Evolutionary conservation across 2,888 invertebrate genomes (phyloP).

Genomic region (Herminia tarsipennalis): DNA sequence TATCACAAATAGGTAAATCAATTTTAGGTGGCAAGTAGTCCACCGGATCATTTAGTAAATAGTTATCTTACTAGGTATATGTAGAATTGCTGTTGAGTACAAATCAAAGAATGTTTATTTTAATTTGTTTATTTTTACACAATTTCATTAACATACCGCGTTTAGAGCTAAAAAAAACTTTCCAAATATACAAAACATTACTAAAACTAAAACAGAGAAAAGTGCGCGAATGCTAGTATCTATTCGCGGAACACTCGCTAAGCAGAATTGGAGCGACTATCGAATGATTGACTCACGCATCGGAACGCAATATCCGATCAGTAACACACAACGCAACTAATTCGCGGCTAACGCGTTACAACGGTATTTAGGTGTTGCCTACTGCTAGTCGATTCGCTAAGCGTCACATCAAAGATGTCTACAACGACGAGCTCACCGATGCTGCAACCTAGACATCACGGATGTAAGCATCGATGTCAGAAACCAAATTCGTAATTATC

Average conservation of each 20-base stretch:
- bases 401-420: neutral
- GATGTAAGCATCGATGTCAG: no score
- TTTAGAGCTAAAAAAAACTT: neutral
- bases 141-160: no score
- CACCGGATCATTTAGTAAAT: no score
- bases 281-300: constrained; percentile 67
- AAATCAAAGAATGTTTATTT: no score
- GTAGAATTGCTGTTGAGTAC: no score
- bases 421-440: no score
- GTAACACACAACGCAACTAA: constrained; percentile 38
- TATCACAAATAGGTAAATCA: no score
- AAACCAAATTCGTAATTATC: no score
- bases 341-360: constrained; percentile 26
- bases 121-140: no score
- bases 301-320: constrained; percentile 58
- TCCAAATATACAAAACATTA: constrained; percentile 3
- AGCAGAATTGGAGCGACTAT: constrained; percentile 60
- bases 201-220: constrained; percentile 32
- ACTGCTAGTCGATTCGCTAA: constrained; percentile 3
- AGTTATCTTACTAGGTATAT: no score
- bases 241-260: constrained; percentile 59
- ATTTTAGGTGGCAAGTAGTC: no score
- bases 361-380: constrained; percentile 22
- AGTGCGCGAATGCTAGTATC: constrained; percentile 41
- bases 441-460: no score